phyloP scores from a whole-genome alignment of 2,888 invertebrate species.

The Ferrisia virgata region DNA sequence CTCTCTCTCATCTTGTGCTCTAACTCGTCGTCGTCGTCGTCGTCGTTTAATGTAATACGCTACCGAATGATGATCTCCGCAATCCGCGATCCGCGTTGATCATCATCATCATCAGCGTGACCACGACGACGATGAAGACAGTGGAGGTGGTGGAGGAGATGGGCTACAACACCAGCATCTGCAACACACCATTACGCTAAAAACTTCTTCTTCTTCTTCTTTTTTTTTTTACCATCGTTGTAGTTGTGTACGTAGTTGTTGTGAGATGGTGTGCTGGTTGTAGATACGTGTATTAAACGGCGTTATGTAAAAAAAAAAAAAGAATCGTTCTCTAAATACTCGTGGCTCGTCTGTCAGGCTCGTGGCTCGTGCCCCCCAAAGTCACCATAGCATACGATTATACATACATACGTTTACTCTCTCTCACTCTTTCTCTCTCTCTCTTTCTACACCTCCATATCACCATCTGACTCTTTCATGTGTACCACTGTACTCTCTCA shows the following conservation, averaged over 20 bases:
- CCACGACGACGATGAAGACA: not conserved
- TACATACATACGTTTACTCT: no score
- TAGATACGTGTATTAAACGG: conserved; percentile 28
- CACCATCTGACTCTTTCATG: no score
- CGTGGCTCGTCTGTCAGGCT: conserved; percentile 43
- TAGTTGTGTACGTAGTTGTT: no score
- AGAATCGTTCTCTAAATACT: conserved; percentile 35
- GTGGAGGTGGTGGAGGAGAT: no score
- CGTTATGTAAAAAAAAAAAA: conserved; percentile 34
- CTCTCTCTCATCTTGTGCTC: not conserved
- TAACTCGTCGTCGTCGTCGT: not conserved
- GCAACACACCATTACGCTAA: not conserved
- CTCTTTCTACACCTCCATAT: no score
- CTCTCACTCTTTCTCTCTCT: no score
- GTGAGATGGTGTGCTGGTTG: no score
- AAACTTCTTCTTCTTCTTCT: conserved; percentile 39
- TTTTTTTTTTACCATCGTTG: no score
- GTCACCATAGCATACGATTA: conserved; percentile 14
- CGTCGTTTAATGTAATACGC: not conserved
- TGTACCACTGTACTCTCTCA: no score
- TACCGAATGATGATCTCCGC: conserved; percentile 8
- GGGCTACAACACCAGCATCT: no score
- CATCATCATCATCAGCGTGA: no score
- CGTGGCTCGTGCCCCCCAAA: conserved; percentile 45
- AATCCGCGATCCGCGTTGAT: not conserved